Base-by-base conservation (phyloP, 2,888 invertebrate genomes). In the Chloroclystis v-ata region DNA sequence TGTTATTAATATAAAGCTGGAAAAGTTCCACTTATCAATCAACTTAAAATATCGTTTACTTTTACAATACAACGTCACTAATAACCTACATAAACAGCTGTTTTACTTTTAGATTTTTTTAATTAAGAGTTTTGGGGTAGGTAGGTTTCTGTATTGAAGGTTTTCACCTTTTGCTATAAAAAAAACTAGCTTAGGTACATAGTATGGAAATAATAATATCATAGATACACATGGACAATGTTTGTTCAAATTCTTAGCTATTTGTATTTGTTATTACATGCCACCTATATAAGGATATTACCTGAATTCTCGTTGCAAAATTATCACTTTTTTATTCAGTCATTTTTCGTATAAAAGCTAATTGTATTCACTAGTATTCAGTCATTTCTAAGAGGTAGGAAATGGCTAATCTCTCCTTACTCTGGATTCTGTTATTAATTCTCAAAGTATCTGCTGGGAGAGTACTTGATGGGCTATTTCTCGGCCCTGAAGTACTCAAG, bases 401-500 rank as follows among this genome's bases (percentile, higher is more conserved):
- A 54, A 82, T 82, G 82, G 72, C 72, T 47, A 69, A 65, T 50
- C 52, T 68, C 9, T 59, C 65, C 11, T 28, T 67, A 26, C 26
- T 75, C 16, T 43, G 78, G 4, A 44, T 72, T 44, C 33, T 77
- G 25, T 44, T 68, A 3, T 43, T 68, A 8, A 10, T 74, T 30
- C 45, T 70, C 6, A 61, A 62, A 47, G 25, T 66, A 14, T 55
- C 61, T 8, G 54, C 48, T 48, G 62, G 68, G 13, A 54, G 59
- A 12, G 41, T 65, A 9, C 50, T 67, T 1, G 69, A 76, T 38
- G 82, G 82, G 10, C 48, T 81, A 25, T 60, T 63, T 32, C 59
- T 84, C 16, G 69, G 70, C 38, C 79, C 82, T 10, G 83, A 84
- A 56, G 52, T 68, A 28, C 38, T 83, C 42, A 82, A 84, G 52